phyloP scores from a whole-genome alignment of 2,888 invertebrate species.

The Philonicus albiceps region DNA sequence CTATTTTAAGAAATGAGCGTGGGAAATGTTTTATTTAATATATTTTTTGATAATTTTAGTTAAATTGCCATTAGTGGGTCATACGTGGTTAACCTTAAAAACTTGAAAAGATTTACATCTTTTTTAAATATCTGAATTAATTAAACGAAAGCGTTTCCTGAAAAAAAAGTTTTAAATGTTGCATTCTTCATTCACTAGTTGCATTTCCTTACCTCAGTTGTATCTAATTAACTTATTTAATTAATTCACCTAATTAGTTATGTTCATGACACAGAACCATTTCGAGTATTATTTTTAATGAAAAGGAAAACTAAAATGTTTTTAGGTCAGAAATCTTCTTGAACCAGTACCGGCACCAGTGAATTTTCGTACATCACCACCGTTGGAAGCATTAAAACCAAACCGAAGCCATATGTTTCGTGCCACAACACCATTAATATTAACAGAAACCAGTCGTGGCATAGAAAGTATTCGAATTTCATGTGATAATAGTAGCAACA shows the following conservation, averaged over 20 bases:
- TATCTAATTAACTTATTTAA: background rate
- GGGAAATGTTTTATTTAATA: background rate
- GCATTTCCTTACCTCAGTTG: background rate
- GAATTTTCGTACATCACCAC: constrained; percentile 90
- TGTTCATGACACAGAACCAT: background rate
- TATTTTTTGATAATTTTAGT: background rate
- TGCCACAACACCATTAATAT: constrained; percentile 64
- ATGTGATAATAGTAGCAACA: constrained; percentile 63
- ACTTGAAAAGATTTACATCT: background rate
- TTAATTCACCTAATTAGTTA: background rate
- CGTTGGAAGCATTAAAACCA: constrained; percentile 87
- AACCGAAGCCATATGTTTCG: constrained; percentile 62
- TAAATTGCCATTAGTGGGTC: background rate
- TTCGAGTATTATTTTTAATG: background rate
- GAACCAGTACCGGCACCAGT: constrained; percentile 79
- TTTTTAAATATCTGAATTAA: background rate
- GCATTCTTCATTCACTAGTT: background rate
- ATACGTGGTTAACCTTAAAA: background rate
- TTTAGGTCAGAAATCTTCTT: constrained; percentile 71
- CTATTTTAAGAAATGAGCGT: background rate
- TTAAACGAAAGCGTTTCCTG: background rate
- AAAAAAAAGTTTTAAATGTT: background rate
- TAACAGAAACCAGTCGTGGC: constrained; percentile 64
- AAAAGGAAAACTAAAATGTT: background rate
- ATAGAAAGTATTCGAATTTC: constrained; percentile 64